Percentiles rank a stretch among this genome's conserved stretches.
These are phyloP conservation scores for Orthonevra nobilis DNA, from an alignment of 2,888 invertebrate genomes.

Conservation along the genomic window DNA sequence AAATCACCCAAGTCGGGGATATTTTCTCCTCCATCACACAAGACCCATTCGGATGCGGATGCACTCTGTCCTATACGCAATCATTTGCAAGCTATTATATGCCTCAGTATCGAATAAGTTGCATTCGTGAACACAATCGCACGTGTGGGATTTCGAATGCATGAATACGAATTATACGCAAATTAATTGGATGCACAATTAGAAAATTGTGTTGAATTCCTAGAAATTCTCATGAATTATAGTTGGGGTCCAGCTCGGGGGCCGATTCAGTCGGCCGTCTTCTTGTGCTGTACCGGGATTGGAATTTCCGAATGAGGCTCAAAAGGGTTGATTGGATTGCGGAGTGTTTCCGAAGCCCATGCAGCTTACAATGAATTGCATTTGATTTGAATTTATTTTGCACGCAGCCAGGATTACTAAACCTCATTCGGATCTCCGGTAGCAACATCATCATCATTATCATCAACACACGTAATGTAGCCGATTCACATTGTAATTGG, in stretches of 20 bases:
- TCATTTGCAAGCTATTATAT: too few species aligned
- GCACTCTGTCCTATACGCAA: too few species aligned
- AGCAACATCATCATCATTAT: conserved; percentile 29
- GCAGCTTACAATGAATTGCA: conserved; percentile 47
- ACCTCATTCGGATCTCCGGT: background rate
- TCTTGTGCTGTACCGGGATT: conserved; percentile 12
- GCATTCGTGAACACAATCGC: conserved; percentile 4
- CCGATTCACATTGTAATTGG: conserved; percentile 46
- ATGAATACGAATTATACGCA: conserved; percentile 27
- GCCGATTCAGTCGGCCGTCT: background rate
- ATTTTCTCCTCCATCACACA: too few species aligned
- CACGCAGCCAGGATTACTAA: conserved; percentile 23
- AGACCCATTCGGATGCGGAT: too few species aligned
- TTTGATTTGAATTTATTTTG: conserved; percentile 55
- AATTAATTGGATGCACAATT: conserved; percentile 49
- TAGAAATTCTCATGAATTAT: too few species aligned
- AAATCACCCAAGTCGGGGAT: conserved; percentile 40
- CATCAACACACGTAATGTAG: conserved; percentile 16
- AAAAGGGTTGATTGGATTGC: conserved; percentile 58
- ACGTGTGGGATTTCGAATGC: background rate
- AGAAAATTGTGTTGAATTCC: conserved; percentile 39
- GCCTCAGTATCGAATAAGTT: conserved; percentile 17
- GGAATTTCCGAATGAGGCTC: conserved; percentile 33
- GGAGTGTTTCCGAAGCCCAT: conserved; percentile 34
- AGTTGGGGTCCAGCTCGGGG: background rate